phyloP scores from a whole-genome alignment of 2,888 invertebrate genomes.

The Lepidochrysops patricia region DNA sequence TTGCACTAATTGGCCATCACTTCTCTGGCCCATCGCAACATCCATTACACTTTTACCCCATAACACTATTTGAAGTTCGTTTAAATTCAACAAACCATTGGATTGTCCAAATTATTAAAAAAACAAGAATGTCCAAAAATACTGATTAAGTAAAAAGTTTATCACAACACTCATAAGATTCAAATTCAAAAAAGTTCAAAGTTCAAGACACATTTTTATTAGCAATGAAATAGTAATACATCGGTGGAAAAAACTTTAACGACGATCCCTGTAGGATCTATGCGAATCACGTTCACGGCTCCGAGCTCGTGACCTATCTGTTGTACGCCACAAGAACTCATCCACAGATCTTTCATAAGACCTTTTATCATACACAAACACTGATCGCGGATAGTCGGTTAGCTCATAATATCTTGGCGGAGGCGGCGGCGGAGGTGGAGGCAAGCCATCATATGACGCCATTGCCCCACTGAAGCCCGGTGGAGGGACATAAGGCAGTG shows the following conservation, averaged over 20 bases:
- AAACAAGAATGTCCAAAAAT: conserved; percentile 23
- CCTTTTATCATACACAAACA: conserved; percentile 80
- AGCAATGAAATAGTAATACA: conserved; percentile 57
- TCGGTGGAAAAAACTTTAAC: conserved; percentile 56
- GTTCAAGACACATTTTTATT: conserved; percentile 68
- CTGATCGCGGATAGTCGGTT: conserved; percentile 82
- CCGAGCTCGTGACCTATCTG: conserved; percentile 77
- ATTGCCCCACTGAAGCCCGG: conserved; percentile 66
- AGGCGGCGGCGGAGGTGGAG: conserved; percentile 81
- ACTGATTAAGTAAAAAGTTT: conserved; percentile 36
- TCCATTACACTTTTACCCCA: conserved; percentile 22
- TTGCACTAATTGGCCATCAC: conserved; percentile 1
- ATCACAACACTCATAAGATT: conserved; percentile 56
- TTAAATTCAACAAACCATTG: not conserved
- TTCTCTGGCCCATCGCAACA: conserved; percentile 17
- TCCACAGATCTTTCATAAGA: conserved; percentile 92
- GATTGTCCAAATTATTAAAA: conserved; percentile 25
- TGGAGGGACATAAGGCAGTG: conserved; percentile 86
- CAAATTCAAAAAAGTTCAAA: conserved; percentile 68
- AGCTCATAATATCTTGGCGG: conserved; percentile 80
- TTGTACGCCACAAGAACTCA: conserved; percentile 89
- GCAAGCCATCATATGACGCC: conserved; percentile 76
- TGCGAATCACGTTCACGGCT: conserved; percentile 73
- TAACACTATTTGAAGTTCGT: conserved; percentile 2
- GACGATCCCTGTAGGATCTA: conserved; percentile 76